Evolutionary conservation across 2,888 invertebrate species (phyloP).

Genomic region (Meghimatium bilineatum): DNA sequence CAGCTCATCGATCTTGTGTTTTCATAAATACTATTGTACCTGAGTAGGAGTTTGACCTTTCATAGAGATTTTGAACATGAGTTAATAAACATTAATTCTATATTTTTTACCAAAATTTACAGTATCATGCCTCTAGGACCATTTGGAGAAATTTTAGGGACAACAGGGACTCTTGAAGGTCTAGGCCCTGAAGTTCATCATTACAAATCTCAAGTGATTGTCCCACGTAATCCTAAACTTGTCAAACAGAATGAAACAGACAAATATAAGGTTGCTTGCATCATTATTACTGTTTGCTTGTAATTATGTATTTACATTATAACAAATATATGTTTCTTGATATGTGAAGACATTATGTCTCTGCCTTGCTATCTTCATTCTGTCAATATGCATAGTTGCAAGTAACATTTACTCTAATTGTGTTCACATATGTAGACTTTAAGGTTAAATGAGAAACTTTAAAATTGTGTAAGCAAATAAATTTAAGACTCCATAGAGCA

Average conservation of each 20-base stretch:
- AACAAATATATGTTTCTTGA: no score
- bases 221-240: conserved; percentile 76
- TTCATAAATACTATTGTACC: no score
- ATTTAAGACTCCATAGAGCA: no score
- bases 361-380: no score
- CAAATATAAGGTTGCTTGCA: conserved; percentile 42
- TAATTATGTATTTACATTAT: neutral
- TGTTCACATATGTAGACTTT: no score
- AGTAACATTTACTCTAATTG: no score
- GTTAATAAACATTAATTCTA: neutral
- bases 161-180: conserved; percentile 75
- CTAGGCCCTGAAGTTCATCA: conserved; percentile 67
- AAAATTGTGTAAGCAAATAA: no score
- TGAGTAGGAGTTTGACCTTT: neutral
- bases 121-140: conserved; percentile 74
- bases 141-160: conserved; percentile 77
- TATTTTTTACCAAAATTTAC: neutral
- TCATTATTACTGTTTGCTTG: neutral
- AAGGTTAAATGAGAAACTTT: no score
- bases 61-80: neutral
- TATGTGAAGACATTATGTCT: no score
- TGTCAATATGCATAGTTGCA: no score
- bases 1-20: no score
- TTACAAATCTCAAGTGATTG: conserved; percentile 75
- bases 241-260: conserved; percentile 65